Evolutionary conservation across 2,797 vertebrate genomes (phyloP).

Genomic region (Enteromius fasciolatus): DNA sequence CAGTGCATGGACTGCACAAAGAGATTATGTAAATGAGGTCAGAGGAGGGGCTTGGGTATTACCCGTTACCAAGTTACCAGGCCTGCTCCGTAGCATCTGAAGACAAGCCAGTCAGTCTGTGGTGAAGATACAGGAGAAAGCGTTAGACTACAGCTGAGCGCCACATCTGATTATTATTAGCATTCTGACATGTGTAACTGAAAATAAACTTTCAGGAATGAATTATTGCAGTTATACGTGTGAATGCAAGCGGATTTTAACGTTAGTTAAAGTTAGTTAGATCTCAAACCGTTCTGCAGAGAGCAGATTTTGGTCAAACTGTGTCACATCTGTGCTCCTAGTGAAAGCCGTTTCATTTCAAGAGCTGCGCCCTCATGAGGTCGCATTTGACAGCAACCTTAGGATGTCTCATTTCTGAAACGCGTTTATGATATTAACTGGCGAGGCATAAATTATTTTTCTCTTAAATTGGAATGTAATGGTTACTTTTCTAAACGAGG

Average conservation of each 20-base stretch:
- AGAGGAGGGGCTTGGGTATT: slow-evolving; percentile 28
- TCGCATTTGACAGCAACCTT: neutral
- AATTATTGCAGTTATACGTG: neutral
- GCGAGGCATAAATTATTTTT: neutral
- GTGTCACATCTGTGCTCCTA: neutral
- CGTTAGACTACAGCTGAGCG: neutral
- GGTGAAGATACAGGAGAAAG: slow-evolving; percentile 28
- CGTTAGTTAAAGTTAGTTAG: neutral
- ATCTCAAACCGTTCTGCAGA: neutral
- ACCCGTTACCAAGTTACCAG: slow-evolving; percentile 42
- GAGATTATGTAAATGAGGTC: slow-evolving; percentile 37
- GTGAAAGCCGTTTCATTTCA: neutral
- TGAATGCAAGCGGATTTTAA: neutral
- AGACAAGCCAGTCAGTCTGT: slow-evolving; percentile 15
- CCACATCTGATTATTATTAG: neutral
- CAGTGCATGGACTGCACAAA: slow-evolving; percentile 36
- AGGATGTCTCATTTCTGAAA: neutral
- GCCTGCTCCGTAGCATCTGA: slow-evolving; percentile 24
- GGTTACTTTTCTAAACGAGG: neutral
- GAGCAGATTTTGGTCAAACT: neutral
- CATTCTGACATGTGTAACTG: neutral
- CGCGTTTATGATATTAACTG: neutral
- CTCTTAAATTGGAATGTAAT: neutral
- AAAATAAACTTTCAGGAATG: neutral
- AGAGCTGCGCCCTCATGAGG: neutral